Evolutionary conservation across 2,888 invertebrate species (phyloP), one percentile per base, ranked within the genome.

Genomic region (Caenorhabditis panamensis): DNA sequence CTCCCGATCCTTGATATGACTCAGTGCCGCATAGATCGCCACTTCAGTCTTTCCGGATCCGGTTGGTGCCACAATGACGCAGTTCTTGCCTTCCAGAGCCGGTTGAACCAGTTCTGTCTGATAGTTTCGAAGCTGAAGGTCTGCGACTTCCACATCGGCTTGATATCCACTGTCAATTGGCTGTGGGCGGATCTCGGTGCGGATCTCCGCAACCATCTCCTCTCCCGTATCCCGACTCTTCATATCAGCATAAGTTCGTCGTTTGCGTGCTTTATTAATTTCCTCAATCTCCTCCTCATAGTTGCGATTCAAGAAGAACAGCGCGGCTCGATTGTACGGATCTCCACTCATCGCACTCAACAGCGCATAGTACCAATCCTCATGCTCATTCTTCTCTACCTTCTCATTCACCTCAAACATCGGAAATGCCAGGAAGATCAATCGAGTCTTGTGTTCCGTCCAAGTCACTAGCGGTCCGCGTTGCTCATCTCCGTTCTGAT

Each of bases 1-100:
- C 0, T 61, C 68, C 18, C 75, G 28, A 24, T 73, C 67, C 41
- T 67, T 53, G 47, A 90, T 76, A 72, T 90, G 90, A 9, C 84
- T 58, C n/a, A 71, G 26, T 13, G 89, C 87, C 1, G 89, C 86
- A 54, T 87, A 85, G 16, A 84, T 84, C 8, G 88, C 88, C n/a
- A 90, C 88, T 73, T 87, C 81, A 1, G 90, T 90, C 66, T 90
- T 90, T 72, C 90, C 90, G 13, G 87, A 79, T n/a, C 90, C 90
- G 1, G 90, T 90, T 5, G 90, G 90, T 0, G 90, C 90, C n/a
- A 88, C 88, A 49, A 90, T 83, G 2, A 90, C 84, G n/a, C 83
- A 79, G 54, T 89, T 90, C 36, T 79, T 69, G 22, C 87, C 87
- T 18, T 51, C 53, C 20, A 84, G 47, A 24, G 83, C 84, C 8